Conservation (phyloP, 2,113 vertebrate genomes). For the Trinectes maculatus region DNA sequence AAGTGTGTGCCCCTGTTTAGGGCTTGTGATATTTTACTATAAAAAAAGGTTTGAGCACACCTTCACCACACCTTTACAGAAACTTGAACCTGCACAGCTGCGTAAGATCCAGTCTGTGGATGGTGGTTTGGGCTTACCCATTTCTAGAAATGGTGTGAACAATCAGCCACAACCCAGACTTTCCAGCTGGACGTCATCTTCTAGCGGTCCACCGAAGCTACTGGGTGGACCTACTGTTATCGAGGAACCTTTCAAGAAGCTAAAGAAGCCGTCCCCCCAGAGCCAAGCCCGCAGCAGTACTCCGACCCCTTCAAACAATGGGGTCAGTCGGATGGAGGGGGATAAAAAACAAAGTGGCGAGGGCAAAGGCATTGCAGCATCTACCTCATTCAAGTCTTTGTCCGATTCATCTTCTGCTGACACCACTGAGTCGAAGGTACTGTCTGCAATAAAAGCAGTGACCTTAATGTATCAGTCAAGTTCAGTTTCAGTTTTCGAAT, state of each 20-base stretch:
- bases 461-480: too few species aligned
- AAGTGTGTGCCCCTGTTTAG: background rate
- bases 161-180: constrained; percentile 74
- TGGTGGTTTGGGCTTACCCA: constrained; percentile 85
- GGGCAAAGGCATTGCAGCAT: constrained; percentile 68
- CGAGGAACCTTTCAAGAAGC: constrained; percentile 79
- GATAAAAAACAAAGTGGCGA: constrained; percentile 75
- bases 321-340: constrained; percentile 55
- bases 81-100: constrained; percentile 77
- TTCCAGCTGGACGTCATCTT: constrained; percentile 69
- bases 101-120: constrained; percentile 81
- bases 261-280: constrained; percentile 81
- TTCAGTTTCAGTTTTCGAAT: too few species aligned
- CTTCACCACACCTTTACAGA: constrained; percentile 53
- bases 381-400: constrained; percentile 85
- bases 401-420: constrained; percentile 73
- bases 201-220: constrained; percentile 66
- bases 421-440: constrained; percentile 79
- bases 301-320: constrained; percentile 59
- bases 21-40: background rate
- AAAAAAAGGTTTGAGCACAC: background rate
- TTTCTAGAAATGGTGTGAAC: constrained; percentile 66
- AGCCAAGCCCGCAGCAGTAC: constrained; percentile 70
- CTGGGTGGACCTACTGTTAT: constrained; percentile 60
- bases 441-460: background rate